Percentiles rank a stretch among this genome's conserved stretches.
Conservation (phyloP, 2,888 invertebrate species). For the Drosophila paranaensis region DNA sequence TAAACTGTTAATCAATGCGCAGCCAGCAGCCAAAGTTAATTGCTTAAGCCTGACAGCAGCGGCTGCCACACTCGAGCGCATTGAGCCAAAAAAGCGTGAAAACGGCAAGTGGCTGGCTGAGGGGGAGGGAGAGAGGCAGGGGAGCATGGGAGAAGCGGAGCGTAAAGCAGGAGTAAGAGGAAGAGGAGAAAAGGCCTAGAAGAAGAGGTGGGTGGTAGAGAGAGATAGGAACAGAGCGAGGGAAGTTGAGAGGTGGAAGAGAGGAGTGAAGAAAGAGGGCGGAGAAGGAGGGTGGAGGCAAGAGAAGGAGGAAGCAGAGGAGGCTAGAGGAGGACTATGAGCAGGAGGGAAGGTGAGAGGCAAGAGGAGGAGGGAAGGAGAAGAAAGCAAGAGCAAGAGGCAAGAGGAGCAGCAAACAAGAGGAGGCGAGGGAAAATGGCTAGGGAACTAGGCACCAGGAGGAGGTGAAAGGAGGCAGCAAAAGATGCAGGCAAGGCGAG, state of each 20-base stretch:
- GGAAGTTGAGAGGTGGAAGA: not conserved
- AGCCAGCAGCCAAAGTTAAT: conserved; percentile 54
- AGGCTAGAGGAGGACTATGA: too few relatives aligned
- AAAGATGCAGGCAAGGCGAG: not conserved
- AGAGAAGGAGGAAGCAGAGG: too few relatives aligned
- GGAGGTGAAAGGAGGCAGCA: not conserved
- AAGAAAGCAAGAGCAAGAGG: not conserved
- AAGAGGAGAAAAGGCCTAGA: not conserved
- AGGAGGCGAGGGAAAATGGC: not conserved
- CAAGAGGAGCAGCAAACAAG: not conserved
- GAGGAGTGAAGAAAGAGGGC: too few relatives aligned
- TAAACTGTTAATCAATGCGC: conserved; percentile 57
- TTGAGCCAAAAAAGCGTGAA: conserved; percentile 67
- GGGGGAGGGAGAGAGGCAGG: not conserved
- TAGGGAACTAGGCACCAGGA: not conserved
- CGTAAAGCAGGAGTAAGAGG: not conserved
- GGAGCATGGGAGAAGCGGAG: not conserved
- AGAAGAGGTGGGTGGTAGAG: not conserved
- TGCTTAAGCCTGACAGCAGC: conserved; percentile 55
- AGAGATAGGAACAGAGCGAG: not conserved
- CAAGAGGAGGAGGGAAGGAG: not conserved
- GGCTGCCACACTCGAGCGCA: conserved; percentile 51
- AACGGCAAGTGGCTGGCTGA: conserved; percentile 26
- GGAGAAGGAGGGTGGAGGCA: not conserved
- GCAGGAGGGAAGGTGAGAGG: too few relatives aligned